phyloP scores from a whole-genome alignment of 2,113 vertebrate genomes.

The Microtus oregoni region DNA sequence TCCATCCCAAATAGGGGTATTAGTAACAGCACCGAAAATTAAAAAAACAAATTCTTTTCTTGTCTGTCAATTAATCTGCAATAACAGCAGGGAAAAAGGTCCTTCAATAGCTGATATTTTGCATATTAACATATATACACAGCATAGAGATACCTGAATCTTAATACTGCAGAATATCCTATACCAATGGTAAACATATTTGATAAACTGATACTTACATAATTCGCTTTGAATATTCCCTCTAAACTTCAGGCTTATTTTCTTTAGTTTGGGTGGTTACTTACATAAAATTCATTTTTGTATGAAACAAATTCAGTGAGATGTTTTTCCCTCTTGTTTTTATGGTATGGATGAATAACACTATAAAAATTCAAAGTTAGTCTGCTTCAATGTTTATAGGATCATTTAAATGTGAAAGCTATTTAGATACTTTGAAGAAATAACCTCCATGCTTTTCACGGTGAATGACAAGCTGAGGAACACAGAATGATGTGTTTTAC shows the following conservation, averaged over 20 bases:
- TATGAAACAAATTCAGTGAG: not conserved
- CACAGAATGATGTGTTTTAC: not conserved
- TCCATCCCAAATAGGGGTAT: not conserved
- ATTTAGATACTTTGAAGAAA: not conserved
- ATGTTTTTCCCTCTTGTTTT: not conserved
- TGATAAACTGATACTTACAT: not conserved
- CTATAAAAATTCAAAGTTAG: not conserved
- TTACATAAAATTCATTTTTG: not conserved
- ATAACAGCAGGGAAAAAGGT: not conserved
- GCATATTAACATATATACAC: not conserved
- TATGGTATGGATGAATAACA: not conserved
- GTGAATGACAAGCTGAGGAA: not conserved
- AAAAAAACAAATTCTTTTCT: not conserved
- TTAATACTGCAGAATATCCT: not conserved
- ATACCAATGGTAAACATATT: not conserved
- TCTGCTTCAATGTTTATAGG: not conserved
- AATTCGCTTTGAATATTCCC: not conserved
- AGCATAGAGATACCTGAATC: not conserved
- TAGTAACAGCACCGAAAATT: not conserved
- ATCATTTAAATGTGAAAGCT: not conserved
- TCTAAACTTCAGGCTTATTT: not conserved
- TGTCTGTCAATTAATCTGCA: not conserved
- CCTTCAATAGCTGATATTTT: not conserved
- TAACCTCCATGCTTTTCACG: not conserved
- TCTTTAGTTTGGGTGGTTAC: not conserved